Conservation (phyloP, 2,113 vertebrate species). For the Apodemus speciosus region DNA sequence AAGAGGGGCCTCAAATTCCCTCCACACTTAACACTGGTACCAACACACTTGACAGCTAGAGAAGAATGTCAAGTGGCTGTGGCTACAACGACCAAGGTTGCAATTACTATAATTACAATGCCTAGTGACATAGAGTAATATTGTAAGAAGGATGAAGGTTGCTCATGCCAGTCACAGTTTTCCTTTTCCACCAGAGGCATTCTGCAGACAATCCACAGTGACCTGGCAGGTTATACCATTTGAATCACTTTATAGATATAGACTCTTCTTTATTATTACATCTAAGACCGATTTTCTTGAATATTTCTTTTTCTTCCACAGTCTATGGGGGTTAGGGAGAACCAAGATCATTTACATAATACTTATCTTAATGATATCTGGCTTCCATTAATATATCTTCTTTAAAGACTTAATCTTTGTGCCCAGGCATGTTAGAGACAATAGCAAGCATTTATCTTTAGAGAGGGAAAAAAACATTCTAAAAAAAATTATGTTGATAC, state of each 20-base stretch:
- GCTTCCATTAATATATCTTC: conserved; percentile 49
- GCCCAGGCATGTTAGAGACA: conserved; percentile 37
- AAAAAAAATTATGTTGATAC: background rate
- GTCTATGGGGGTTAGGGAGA: background rate
- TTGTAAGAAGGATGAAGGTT: conserved; percentile 49
- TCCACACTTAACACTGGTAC: conserved; percentile 57
- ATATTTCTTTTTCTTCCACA: background rate
- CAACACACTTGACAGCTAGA: conserved; percentile 56
- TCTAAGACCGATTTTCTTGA: background rate
- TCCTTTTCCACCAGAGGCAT: background rate
- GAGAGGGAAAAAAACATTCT: conserved; percentile 5
- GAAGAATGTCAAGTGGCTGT: conserved; percentile 71
- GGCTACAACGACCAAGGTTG: background rate
- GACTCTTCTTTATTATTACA: background rate
- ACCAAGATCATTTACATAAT: conserved; percentile 33
- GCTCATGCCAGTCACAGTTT: conserved; percentile 1
- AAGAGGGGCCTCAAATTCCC: conserved; percentile 67
- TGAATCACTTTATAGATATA: background rate
- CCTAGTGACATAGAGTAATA: conserved; percentile 43
- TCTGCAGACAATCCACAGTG: background rate
- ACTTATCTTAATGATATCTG: conserved; percentile 40
- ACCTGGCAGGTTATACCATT: background rate
- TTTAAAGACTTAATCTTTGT: conserved; percentile 59
- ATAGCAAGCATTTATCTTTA: conserved; percentile 52
- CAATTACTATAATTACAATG: conserved; percentile 70